Evolutionary conservation across 1,140 invertebrate species (phyloP), one percentile per base, ranked within the genome.

Genomic region (Drosophila lini): DNA sequence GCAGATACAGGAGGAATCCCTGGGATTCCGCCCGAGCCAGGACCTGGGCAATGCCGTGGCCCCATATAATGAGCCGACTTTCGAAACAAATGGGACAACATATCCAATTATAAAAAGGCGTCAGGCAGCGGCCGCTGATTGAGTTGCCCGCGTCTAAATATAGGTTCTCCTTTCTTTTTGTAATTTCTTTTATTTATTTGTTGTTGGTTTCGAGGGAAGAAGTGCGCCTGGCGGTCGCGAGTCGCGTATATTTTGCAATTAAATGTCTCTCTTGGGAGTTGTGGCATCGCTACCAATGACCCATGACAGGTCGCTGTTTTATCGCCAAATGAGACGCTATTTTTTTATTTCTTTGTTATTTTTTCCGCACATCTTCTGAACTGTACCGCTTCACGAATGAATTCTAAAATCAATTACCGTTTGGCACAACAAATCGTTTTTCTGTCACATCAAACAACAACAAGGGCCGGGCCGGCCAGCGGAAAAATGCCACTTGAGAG

Each of bases 341-440:
- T 59, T 80, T 41, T 25, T 41, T 40, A 2, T 40, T 22, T 31
- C 5, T 58, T 34, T n/a, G 31, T 38, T 58, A 0, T 22, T 7
- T 13, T 50, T 50, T 11, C 28, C 15, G 15, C 9, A 31, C 25
- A 31, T 48, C 25, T 28, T 8, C 11, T 13, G 48, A 3, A 9
- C n/a, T 8, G 28, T 57, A 16, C 28, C 60, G 63, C 65, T 81
- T 70, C 74, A 76, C 84, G 78, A 89, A 75, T 89, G 84, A 90
- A 89, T 89, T 89, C 84, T 84, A 89, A 89, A 89, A 89, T 89
- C 84, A 89, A 89, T 89, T 89, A 89, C 81, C 78, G 78, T 89
- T 89, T 89, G 84, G 84, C 84, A 89, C 84, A 84, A 84, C 80
- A 79, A 81, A 90, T 89, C 80, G 85, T 84, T 89, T 89, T 90